Base-by-base conservation (phyloP, 2,113 vertebrate species). In the Phainopepla nitens region DNA sequence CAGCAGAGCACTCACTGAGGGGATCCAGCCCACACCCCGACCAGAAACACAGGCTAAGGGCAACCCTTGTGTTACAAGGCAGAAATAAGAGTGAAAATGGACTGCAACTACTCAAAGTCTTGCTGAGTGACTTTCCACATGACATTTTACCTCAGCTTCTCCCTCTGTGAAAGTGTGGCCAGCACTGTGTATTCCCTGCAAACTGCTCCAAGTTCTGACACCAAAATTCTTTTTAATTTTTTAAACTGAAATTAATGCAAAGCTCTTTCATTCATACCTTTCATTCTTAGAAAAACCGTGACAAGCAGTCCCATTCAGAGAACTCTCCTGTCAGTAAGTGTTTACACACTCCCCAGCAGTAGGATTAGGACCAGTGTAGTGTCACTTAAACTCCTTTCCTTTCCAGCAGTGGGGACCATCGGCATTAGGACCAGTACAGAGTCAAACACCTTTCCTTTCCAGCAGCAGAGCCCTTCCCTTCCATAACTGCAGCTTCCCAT, bases 101-200 rank as follows among this genome's bases (percentile, higher is more conserved):
- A 47, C 39, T 70, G 36, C 42, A 71, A 13, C 28, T 62, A 54
- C 42, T 57, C 45, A 21, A 83, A 81, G 61, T 68, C 53, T 72
- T 91, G 35, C n/a, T 84, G 19, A 20, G 36, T 77, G 60, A 51
- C 31, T 41, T 71, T 56, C 35, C 41, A 54, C 4, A 1, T 36
- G 31, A 35, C 7, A 8, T 77, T 92, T 71, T 84, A 91, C 81
- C 71, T 86, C 58, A 57, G 68, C 66, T 93, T 68, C 57, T 89
- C 78, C 25, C 17, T 25, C 33, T 58, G 56, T 19, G 6, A 28
- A 75, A 78, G 21, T 15, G 27, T 28, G 49, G 45, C 61, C 42
- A 47, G 27, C 16, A 12, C 33, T 24, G 1, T 20, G 14, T 20
- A 25, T 6, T 82, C 45, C 15, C 49, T 85, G 33, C 18, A 54